phyloP scores from a whole-genome alignment of 37 sponge, comb jelly and placozoan species.

The Hexactinellida sp. region DNA sequence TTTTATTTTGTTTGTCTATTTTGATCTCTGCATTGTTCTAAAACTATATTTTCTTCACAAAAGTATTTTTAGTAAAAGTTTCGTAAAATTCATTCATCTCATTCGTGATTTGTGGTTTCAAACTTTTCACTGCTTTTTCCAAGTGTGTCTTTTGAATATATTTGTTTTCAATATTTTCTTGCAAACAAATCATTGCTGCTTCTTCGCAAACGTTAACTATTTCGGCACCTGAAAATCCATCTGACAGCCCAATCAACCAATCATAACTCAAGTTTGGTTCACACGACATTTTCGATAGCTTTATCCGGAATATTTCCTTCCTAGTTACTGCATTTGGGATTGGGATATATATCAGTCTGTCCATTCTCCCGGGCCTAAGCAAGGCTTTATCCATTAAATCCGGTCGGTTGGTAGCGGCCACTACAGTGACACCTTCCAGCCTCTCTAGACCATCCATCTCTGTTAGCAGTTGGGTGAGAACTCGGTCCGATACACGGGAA shows the following conservation, averaged over 20 bases:
- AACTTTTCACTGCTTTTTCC: constrained; percentile 29
- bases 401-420: constrained; percentile 95
- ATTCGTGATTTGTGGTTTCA: constrained; percentile 50
- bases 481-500: constrained; percentile 72
- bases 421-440: constrained; percentile 60
- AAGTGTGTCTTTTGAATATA: constrained; percentile 36
- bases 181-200: constrained; percentile 73
- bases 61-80: constrained; percentile 25
- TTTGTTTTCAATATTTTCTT: constrained; percentile 34
- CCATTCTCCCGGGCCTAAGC: constrained; percentile 85
- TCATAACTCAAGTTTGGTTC: constrained; percentile 37
- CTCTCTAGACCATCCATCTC: constrained; percentile 93
- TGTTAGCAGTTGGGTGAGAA: constrained; percentile 87
- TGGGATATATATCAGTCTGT: constrained; percentile 74
- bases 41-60: background rate
- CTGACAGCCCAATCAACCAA: constrained; percentile 32
- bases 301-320: constrained; percentile 63
- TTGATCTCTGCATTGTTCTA: background rate
- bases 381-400: constrained; percentile 95
- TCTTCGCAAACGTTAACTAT: constrained; percentile 76
- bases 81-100: constrained; percentile 39
- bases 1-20: background rate
- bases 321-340: constrained; percentile 65
- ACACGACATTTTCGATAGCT: constrained; percentile 1
- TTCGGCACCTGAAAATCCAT: constrained; percentile 83